Evolutionary conservation across 2,888 invertebrate genomes (phyloP), one percentile per base, ranked within the genome.

Genomic region (Gastrophysa polygoni): DNA sequence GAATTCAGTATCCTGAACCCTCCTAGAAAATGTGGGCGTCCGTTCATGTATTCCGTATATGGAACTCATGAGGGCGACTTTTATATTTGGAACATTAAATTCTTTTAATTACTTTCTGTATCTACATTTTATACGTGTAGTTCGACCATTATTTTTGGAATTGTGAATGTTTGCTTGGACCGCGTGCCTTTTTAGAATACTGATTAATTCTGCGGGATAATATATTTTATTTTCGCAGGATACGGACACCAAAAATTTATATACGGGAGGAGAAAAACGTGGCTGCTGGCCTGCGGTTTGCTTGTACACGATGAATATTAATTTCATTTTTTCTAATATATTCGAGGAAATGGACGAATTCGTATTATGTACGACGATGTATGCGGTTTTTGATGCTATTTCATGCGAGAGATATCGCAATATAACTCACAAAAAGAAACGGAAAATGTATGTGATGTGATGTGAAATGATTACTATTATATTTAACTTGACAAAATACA

Each of bases 31-130:
- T n/a, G n/a, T n/a, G n/a, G n/a, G n/a, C n/a, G n/a, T 57, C 44
- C 57, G 64, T 59, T 59, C 48, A 44, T 63, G 68, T 56, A 55
- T 24, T 32, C 54, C 51, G 48, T 57, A 47, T 24, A 18, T 21
- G 47, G 62, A 67, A 59, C 64, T 67, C 66, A 66, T 63, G 70
- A 74, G 77, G 77, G 75, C 73, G 79, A 78, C 77, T 80, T 80
- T 79, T 79, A 79, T 79, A 80, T 80, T 78, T 79, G 78, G 78
- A 77, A 79, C 80, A 80, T 80, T 79, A 80, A 80, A 80, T 80
- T 80, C 79, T 78, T 80, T 80, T 80, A 80, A 80, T 80, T 80
- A 80, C 80, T 76, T 78, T 78, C 77, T 75, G 78, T 79, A 79
- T 80, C 80, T 80, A 79, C 79, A 79, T 80, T 78, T 78, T 78